These are phyloP conservation scores for Vidua macroura DNA, from an alignment of 2,113 vertebrate genomes.

Conservation along the genomic window DNA sequence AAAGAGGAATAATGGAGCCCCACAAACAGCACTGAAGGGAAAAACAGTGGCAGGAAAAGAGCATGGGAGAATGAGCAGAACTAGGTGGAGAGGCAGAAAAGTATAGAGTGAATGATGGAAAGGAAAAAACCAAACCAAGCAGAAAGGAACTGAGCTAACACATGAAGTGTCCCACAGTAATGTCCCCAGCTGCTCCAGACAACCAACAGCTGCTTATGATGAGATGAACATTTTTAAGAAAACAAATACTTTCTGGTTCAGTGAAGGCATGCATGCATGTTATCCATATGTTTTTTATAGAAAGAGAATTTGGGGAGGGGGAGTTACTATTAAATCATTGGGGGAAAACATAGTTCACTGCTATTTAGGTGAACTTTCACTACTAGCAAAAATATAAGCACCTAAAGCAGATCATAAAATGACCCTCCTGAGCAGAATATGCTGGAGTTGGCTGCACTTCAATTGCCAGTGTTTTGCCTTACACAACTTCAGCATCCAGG, in stretches of 20 bases:
- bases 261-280: not conserved
- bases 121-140: not conserved
- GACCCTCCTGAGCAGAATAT: not conserved
- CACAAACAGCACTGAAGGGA: not conserved
- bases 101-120: not conserved
- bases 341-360: not conserved
- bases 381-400: not conserved
- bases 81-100: not conserved
- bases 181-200: not conserved
- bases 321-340: not conserved
- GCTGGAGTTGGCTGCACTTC: not conserved
- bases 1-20: not conserved
- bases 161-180: not conserved
- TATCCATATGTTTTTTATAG: not conserved
- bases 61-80: not conserved
- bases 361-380: not conserved
- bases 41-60: not conserved
- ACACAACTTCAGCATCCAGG: not conserved
- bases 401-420: not conserved
- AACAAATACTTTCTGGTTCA: conserved; percentile 4
- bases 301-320: not conserved
- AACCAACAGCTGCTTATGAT: not conserved
- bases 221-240: not conserved
- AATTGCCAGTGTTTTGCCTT: not conserved
- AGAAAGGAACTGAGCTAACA: not conserved